phyloP scores from a whole-genome alignment of 2,113 vertebrate species.

The Onychostoma macrolepis region DNA sequence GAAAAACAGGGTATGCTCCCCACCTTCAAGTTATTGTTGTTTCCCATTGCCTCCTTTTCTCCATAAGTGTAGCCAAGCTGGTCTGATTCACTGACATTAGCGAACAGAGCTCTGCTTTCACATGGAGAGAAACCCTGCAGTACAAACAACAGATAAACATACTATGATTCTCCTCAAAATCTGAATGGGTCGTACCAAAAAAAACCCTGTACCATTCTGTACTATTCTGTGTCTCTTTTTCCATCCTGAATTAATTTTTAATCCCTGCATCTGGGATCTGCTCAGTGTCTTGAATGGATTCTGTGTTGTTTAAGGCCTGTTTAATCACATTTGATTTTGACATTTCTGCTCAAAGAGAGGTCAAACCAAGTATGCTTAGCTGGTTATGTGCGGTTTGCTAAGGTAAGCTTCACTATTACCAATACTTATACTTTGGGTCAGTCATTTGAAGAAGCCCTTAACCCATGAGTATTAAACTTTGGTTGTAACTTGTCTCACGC shows the following conservation, averaged over 20 bases:
- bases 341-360: neutral
- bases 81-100: constrained; percentile 16
- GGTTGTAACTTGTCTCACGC: neutral
- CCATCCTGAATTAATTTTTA: neutral
- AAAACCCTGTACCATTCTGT: constrained; percentile 10
- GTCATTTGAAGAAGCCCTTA: neutral
- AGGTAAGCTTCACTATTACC: neutral
- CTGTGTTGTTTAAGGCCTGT: neutral
- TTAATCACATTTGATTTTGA: constrained; percentile 7
- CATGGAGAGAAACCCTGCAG: constrained; percentile 40
- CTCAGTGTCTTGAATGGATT: constrained; percentile 25
- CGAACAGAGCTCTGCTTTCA: constrained; percentile 17
- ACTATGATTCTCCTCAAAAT: neutral
- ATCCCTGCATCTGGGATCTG: neutral
- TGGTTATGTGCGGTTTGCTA: neutral
- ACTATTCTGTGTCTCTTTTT: constrained; percentile 5
- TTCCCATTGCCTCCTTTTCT: constrained; percentile 39
- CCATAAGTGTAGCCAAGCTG: constrained; percentile 31
- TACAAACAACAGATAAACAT: neutral
- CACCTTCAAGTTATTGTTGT: constrained; percentile 44
- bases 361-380: neutral
- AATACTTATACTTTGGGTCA: neutral
- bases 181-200: constrained; percentile 22
- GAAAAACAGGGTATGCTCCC: neutral
- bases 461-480: neutral